A percentile compares a stretch with the other conserved stretches of the same genome.
Conservation (phyloP, 1,140 invertebrate genomes). For the Papilio polytes region DNA sequence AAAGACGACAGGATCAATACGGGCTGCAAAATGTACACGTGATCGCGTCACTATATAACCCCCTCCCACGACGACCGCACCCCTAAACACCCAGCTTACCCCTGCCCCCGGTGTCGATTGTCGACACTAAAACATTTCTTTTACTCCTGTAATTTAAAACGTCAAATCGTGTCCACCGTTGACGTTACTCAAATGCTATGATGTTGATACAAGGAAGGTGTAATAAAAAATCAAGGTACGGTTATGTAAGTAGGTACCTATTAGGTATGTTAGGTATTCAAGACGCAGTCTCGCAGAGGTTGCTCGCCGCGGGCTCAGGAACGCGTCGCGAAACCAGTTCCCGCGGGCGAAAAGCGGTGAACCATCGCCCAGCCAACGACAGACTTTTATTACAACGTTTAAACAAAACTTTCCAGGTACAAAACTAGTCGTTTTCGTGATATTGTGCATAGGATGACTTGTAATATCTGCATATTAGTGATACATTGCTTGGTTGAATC, state of each 20-base stretch:
- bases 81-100: slow-evolving; percentile 75
- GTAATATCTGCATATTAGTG: too few species aligned
- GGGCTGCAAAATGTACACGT: slow-evolving; percentile 83
- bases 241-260: slow-evolving; percentile 43
- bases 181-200: background rate
- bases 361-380: slow-evolving; percentile 45
- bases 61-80: slow-evolving; percentile 74
- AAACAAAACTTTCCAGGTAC: slow-evolving; percentile 17
- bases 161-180: background rate
- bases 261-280: slow-evolving; percentile 23
- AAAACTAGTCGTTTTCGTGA: background rate
- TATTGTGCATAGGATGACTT: background rate
- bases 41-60: slow-evolving; percentile 82
- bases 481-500: too few species aligned
- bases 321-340: slow-evolving; percentile 68
- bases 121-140: slow-evolving; percentile 77
- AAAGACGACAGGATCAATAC: slow-evolving; percentile 82
- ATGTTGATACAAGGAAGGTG: background rate
- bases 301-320: slow-evolving; percentile 54
- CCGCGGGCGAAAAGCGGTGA: slow-evolving; percentile 63
- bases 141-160: slow-evolving; percentile 51
- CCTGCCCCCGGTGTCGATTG: slow-evolving; percentile 68
- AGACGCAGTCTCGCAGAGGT: slow-evolving; percentile 45
- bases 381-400: slow-evolving; percentile 40
- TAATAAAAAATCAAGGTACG: slow-evolving; percentile 19